Conservation (phyloP, 2,113 vertebrate genomes). For the Caracal caracal region DNA sequence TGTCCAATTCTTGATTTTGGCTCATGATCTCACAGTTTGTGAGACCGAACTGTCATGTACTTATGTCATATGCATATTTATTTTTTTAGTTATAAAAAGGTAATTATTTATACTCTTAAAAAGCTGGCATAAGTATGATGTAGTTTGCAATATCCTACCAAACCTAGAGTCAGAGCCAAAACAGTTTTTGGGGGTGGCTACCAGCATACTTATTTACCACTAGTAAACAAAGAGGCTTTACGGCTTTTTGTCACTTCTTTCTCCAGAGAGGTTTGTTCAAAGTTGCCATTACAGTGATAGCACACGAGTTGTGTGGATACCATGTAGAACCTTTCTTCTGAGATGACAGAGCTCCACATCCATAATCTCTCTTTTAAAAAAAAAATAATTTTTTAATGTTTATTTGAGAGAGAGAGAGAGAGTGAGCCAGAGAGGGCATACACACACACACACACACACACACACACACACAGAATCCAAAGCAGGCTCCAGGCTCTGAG, state of each 20-base stretch:
- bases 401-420: no score
- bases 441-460: no score
- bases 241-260: not conserved
- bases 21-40: no score
- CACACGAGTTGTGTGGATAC: not conserved
- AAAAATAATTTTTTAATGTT: no score
- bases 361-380: not conserved
- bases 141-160: not conserved
- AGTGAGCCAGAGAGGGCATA: no score
- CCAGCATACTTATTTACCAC: not conserved
- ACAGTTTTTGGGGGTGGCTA: not conserved
- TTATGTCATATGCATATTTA: no score
- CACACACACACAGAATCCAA: no score
- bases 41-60: no score
- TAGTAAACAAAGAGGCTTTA: not conserved
- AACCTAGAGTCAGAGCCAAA: not conserved
- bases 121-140: not conserved
- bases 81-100: not conserved
- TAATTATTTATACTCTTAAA: not conserved
- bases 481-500: no score
- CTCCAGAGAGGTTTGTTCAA: constrained; percentile 14
- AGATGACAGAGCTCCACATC: no score
- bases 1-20: no score
- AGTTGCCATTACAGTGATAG: not conserved
- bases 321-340: not conserved